Conservation (phyloP, 2,113 vertebrate genomes). For the Daboia siamensis region DNA sequence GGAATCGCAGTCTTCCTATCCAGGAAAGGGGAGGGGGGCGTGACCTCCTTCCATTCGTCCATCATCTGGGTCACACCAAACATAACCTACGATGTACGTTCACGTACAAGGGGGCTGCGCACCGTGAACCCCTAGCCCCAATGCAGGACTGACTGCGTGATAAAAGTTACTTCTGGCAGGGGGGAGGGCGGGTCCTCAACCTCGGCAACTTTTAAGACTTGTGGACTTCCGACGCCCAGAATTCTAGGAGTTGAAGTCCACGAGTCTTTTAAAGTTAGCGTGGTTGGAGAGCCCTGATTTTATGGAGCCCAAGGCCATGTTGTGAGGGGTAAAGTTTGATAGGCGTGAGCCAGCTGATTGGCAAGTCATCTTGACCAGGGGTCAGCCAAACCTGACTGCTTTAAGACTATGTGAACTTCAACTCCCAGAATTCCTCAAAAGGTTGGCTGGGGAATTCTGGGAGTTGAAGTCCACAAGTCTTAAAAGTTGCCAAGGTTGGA, state of each 20-base stretch:
- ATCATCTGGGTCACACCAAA: background rate
- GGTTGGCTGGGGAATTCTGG: background rate
- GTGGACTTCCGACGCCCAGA: too few species aligned
- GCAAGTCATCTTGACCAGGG: background rate
- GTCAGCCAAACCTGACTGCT: background rate
- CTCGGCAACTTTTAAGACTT: too few species aligned
- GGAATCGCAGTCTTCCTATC: too few species aligned
- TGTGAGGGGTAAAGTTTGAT: background rate
- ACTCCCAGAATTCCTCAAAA: background rate
- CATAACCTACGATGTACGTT: background rate
- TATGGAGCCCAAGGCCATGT: background rate
- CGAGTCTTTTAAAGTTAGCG: too few species aligned
- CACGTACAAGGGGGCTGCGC: background rate
- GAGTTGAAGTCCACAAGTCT: background rate
- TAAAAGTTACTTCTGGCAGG: too few species aligned
- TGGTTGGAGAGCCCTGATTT: background rate
- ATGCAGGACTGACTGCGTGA: background rate
- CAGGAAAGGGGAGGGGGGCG: too few species aligned
- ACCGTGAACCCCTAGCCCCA: background rate
- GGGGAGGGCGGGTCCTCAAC: too few species aligned
- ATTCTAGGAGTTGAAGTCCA: too few species aligned
- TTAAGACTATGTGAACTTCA: background rate
- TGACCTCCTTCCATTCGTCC: background rate
- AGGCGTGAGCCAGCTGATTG: background rate
- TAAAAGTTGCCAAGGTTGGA: too few species aligned